These are phyloP conservation scores for Carterocephalus palaemon DNA, from an alignment of 2,888 invertebrate species.

Conservation along the genomic window DNA sequence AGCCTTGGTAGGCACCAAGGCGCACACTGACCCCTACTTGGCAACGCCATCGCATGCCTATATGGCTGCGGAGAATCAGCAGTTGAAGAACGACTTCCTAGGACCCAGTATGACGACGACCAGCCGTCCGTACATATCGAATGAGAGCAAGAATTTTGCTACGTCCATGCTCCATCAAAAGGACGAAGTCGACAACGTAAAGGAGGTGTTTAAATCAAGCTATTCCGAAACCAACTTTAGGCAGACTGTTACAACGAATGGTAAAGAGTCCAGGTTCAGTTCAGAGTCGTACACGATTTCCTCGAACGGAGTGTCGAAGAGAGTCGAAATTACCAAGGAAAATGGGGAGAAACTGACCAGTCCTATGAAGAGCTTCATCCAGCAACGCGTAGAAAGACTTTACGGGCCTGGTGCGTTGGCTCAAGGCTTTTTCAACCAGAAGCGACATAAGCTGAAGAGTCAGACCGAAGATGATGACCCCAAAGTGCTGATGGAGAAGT, in stretches of 20 bases:
- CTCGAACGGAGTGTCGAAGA: constrained; percentile 67
- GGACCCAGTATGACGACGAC: constrained; percentile 71
- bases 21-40: constrained; percentile 70
- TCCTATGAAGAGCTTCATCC: constrained; percentile 87
- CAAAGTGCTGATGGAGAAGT: constrained; percentile 64
- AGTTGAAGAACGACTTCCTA: constrained; percentile 71
- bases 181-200: constrained; percentile 67
- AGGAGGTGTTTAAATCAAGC: constrained; percentile 70
- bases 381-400: constrained; percentile 91
- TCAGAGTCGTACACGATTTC: constrained; percentile 72
- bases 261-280: constrained; percentile 54
- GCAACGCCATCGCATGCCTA: constrained; percentile 66
- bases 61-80: constrained; percentile 74
- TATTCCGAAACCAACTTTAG: constrained; percentile 73
- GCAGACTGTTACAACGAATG: constrained; percentile 58
- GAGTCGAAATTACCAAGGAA: constrained; percentile 71
- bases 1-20: constrained; percentile 74
- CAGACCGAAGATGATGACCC: constrained; percentile 61
- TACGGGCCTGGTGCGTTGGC: constrained; percentile 93
- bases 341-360: constrained; percentile 69
- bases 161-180: constrained; percentile 67
- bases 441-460: constrained; percentile 71
- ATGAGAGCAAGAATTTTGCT: constrained; percentile 66
- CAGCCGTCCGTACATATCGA: constrained; percentile 61
- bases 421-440: constrained; percentile 88